phyloP scores from a whole-genome alignment of 2,797 vertebrate genomes.

The Malurus splendens region DNA sequence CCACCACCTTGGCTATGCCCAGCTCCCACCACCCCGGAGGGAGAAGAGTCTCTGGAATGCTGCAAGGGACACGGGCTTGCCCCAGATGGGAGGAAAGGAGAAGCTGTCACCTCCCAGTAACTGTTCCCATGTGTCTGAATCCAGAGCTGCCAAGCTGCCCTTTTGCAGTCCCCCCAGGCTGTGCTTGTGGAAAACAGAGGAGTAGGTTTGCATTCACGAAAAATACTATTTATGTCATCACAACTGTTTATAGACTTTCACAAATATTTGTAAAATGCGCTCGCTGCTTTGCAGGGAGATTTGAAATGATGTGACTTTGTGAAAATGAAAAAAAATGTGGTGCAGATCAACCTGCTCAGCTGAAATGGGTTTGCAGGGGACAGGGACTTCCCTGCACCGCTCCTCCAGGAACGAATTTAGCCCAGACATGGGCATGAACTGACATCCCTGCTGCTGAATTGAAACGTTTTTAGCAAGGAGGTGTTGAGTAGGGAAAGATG shows the following conservation, averaged over 20 bases:
- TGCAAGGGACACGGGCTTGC: neutral
- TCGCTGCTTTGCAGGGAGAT: rapidly evolving
- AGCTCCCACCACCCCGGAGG: neutral
- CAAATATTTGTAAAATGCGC: neutral
- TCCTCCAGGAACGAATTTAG: neutral
- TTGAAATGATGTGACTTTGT: neutral
- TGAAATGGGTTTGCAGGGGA: neutral
- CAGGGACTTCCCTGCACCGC: neutral
- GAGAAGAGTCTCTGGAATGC: neutral
- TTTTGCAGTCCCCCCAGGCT: neutral
- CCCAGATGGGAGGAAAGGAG: rapidly evolving
- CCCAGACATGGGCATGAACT: neutral
- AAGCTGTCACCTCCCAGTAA: rapidly evolving
- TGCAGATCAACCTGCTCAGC: neutral
- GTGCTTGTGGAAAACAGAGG: neutral
- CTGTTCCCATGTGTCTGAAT: rapidly evolving
- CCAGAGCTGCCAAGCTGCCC: rapidly evolving
- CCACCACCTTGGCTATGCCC: neutral
- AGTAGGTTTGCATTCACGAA: neutral
- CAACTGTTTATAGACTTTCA: neutral
- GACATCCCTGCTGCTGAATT: neutral
- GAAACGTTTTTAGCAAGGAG: neutral
- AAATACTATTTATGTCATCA: neutral
- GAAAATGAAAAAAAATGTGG: neutral
- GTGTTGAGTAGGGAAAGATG: neutral